A percentile compares a stretch with the other conserved stretches of the same genome.
phyloP scores from a whole-genome alignment of 2,113 vertebrate species.

The Rutilus rutilus region DNA sequence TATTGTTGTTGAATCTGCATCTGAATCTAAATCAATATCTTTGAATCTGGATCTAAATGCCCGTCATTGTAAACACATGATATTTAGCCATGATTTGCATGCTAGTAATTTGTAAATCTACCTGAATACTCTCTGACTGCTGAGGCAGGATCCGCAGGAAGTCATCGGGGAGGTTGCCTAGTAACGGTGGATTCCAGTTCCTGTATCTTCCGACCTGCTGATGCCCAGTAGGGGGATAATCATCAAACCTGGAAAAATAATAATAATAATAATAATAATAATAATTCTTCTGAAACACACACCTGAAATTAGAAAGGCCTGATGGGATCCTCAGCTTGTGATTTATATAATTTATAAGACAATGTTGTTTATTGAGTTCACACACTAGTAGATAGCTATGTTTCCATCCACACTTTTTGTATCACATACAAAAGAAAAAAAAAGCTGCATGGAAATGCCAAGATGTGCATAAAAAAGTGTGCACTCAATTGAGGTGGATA shows the following conservation, averaged over 20 bases:
- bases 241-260: constrained; percentile 69
- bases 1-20: not conserved
- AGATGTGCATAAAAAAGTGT: not conserved
- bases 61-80: not conserved
- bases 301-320: not conserved
- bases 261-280: not conserved
- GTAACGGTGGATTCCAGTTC: constrained; percentile 94
- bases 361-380: not conserved
- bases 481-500: not conserved
- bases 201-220: constrained; percentile 77
- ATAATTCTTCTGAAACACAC: not conserved
- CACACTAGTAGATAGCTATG: not conserved
- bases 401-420: not conserved
- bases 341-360: not conserved
- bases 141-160: constrained; percentile 94
- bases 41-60: not conserved
- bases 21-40: not conserved
- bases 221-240: constrained; percentile 59
- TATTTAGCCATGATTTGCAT: not conserved
- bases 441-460: not conserved
- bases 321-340: not conserved
- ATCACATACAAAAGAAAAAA: not conserved
- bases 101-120: constrained; percentile 56
- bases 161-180: constrained; percentile 93
- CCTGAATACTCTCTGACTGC: constrained; percentile 81